Evolutionary conservation across 2,113 vertebrate species (phyloP).

Genomic region (Nipponia nippon): DNA sequence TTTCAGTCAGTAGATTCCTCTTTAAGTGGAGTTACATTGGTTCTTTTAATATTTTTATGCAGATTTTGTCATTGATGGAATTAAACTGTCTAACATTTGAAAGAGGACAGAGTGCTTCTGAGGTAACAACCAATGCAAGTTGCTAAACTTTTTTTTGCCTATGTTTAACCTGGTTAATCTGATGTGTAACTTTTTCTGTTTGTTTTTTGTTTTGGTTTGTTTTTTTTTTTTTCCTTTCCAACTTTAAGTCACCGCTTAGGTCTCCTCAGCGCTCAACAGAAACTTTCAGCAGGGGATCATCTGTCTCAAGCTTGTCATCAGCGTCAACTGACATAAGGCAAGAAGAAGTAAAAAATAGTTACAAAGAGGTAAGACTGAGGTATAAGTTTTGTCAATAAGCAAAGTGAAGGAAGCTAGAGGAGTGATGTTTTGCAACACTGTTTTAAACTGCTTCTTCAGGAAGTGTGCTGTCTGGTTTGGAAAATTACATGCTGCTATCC

Average conservation of each 20-base stretch:
- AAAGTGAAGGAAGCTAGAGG: not conserved
- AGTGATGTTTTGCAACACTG: not conserved
- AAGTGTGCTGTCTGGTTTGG: not conserved
- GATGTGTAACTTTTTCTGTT: not conserved
- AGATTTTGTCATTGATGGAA: conserved; percentile 91
- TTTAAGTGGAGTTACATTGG: not conserved
- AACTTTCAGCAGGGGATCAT: conserved; percentile 84
- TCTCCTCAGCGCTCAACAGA: conserved; percentile 77
- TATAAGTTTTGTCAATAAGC: not conserved
- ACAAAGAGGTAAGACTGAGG: conserved; percentile 83
- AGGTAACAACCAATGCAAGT: conserved; percentile 66
- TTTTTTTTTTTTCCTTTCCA: not conserved
- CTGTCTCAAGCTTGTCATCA: conserved; percentile 85
- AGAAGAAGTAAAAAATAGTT: conserved; percentile 75
- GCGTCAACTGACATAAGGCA: conserved; percentile 66
- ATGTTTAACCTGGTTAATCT: not conserved
- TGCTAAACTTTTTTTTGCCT: not conserved
- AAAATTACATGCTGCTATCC: not conserved
- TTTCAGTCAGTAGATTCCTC: not conserved
- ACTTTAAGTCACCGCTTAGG: conserved; percentile 70
- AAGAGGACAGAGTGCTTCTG: conserved; percentile 66
- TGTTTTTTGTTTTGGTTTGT: too few species aligned
- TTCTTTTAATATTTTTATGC: not conserved
- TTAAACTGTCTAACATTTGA: conserved; percentile 65
- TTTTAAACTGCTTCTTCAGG: not conserved